Conservation (phyloP, 2,113 vertebrate genomes). For the Gymnobelideus leadbeateri region DNA sequence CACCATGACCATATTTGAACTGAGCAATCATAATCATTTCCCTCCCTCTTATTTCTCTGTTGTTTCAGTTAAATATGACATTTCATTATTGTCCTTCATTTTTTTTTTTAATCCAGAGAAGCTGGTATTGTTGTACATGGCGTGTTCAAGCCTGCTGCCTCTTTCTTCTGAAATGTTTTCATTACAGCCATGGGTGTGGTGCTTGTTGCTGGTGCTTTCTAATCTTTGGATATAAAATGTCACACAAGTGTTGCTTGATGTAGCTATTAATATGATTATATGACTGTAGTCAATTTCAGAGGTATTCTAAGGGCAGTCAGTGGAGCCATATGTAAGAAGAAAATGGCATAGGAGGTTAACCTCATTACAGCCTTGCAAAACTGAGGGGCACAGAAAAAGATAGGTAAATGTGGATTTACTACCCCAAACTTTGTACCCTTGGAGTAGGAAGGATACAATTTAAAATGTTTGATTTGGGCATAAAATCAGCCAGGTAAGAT, state of each 20-base stretch:
- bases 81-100: conserved; percentile 37
- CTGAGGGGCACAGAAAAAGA: neutral
- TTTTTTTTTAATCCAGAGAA: conserved; percentile 42
- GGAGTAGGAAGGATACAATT: neutral
- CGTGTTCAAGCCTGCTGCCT: neutral
- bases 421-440: neutral
- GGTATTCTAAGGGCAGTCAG: neutral
- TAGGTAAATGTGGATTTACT: neutral
- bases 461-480: neutral
- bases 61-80: conserved; percentile 42
- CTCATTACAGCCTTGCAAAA: neutral
- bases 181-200: neutral
- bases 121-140: neutral
- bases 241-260: neutral
- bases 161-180: conserved; percentile 18
- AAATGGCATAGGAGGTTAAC: neutral
- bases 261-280: conserved; percentile 18
- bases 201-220: conserved; percentile 20
- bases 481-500: neutral
- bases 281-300: conserved; percentile 11
- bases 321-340: neutral
- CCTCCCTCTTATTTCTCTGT: conserved; percentile 35
- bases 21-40: conserved; percentile 49
- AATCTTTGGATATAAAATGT: neutral
- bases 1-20: neutral